Conservation (phyloP, 2,888 invertebrate species). For the Plebejus anna region DNA sequence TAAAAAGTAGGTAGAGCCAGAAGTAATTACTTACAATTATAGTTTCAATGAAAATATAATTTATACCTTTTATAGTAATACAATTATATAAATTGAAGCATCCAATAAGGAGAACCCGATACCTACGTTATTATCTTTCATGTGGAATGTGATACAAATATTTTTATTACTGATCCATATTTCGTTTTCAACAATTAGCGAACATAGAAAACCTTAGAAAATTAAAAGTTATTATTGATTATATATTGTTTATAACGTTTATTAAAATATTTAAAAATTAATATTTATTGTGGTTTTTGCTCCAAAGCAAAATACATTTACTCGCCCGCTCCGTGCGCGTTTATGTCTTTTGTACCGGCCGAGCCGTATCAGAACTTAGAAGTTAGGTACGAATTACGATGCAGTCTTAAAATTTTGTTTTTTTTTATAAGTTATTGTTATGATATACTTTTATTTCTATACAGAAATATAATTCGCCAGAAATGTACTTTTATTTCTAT, state of each 20-base stretch:
- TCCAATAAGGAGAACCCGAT: slow-evolving; percentile 30
- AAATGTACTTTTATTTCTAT: too few species aligned
- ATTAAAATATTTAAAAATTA: too few species aligned
- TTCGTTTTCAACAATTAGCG: background rate
- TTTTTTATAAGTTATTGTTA: background rate
- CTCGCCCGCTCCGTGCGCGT: background rate
- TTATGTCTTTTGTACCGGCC: slow-evolving; percentile 14
- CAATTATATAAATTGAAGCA: slow-evolving; percentile 30
- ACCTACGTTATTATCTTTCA: slow-evolving; percentile 11
- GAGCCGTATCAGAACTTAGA: background rate
- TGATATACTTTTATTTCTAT: too few species aligned
- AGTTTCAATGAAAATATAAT: slow-evolving; percentile 22
- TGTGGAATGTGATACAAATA: slow-evolving; percentile 21
- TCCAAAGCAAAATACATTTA: background rate
- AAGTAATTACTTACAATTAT: slow-evolving; percentile 20
- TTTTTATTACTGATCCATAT: slow-evolving; percentile 7
- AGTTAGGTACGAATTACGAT: too few species aligned
- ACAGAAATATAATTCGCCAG: too few species aligned
- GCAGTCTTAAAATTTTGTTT: background rate
- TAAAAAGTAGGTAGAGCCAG: background rate
- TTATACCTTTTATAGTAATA: slow-evolving; percentile 28
- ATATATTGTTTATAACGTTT: too few species aligned
- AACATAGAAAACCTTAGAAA: background rate
- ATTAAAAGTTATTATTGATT: background rate
- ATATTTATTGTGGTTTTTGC: background rate